Evolutionary conservation across 2,888 invertebrate genomes (phyloP).

Genomic region (Uropetala carovei): DNA sequence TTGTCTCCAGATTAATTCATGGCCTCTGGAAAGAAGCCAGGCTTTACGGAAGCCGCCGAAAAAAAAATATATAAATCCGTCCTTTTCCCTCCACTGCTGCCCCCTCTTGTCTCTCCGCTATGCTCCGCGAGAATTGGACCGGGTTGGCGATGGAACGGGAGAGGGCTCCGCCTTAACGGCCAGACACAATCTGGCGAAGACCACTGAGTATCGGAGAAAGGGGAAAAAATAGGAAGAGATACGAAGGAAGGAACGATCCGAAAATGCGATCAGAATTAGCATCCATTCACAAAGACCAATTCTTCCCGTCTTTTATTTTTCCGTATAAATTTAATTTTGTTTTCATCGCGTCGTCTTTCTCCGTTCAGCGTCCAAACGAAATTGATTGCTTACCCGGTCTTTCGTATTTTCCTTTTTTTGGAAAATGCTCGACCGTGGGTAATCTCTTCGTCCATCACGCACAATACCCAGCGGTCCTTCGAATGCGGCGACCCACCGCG

Average conservation of each 20-base stretch:
- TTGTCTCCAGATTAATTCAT: neutral
- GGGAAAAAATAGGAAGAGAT: neutral
- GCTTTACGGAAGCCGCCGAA: neutral
- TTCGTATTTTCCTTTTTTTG: neutral
- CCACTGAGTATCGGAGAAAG: neutral
- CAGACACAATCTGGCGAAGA: neutral
- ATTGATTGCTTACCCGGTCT: neutral
- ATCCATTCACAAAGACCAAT: constrained; percentile 43
- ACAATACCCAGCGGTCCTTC: too few relatives aligned
- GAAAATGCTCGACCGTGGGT: too few relatives aligned
- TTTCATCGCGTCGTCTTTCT: too few relatives aligned
- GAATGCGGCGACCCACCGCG: too few relatives aligned
- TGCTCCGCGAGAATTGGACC: neutral
- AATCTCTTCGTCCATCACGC: too few relatives aligned
- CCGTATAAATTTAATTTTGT: too few relatives aligned
- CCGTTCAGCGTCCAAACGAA: too few relatives aligned
- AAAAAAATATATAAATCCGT: neutral
- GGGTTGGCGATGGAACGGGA: neutral
- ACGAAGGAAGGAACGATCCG: neutral
- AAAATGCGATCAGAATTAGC: neutral
- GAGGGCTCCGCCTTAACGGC: neutral
- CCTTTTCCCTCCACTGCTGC: neutral
- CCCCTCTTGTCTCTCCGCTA: neutral
- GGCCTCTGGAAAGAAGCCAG: neutral
- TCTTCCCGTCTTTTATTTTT: neutral